These are phyloP conservation scores for Halcyon smyrnensis DNA, from an alignment of 2,797 vertebrate species.

Conservation along the genomic window DNA sequence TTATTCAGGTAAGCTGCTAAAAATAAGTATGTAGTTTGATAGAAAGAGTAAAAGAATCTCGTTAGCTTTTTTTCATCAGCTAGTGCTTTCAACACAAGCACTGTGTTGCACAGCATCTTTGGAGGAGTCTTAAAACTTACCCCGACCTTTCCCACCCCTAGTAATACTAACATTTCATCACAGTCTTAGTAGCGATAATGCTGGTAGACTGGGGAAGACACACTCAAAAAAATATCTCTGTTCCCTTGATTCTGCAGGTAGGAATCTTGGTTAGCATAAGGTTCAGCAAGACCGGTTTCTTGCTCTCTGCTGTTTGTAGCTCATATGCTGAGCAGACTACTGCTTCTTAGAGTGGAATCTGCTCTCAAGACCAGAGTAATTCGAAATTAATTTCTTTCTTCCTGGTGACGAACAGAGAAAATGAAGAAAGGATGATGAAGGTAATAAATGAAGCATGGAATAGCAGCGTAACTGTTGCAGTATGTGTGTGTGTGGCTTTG, in stretches of 20 bases:
- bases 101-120: neutral
- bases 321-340: neutral
- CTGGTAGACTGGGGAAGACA: neutral
- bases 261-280: neutral
- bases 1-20: neutral
- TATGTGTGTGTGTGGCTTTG: neutral
- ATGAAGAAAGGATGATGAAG: neutral
- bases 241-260: neutral
- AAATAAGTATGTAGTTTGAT: neutral
- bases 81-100: neutral
- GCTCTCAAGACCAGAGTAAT: neutral
- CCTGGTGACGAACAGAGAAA: neutral
- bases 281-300: neutral
- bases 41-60: neutral
- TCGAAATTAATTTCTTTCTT: neutral
- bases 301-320: neutral
- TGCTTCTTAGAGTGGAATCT: neutral
- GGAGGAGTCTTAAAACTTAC: neutral
- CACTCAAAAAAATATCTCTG: neutral
- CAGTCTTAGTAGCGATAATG: accelerated
- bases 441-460: neutral
- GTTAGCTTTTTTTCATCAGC: neutral
- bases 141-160: neutral
- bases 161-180: neutral
- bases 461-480: neutral